Evolutionary conservation across 23 tunicate species (phyloP).

Genomic region (Clavelina lepadiformis): DNA sequence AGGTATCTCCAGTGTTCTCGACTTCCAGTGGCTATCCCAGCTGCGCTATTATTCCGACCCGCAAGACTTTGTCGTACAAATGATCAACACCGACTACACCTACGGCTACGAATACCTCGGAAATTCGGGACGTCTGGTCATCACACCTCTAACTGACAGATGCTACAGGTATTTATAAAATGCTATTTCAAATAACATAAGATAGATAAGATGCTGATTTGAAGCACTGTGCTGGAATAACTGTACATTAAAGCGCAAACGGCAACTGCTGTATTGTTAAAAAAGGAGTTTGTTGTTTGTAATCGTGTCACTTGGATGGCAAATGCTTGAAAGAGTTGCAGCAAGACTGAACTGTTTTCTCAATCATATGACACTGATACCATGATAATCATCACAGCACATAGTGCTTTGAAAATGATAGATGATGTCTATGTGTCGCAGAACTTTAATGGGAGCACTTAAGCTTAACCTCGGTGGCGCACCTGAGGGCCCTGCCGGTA

Average conservation of each 20-base stretch:
- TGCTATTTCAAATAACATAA: neutral
- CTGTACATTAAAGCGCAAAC: too few relatives aligned
- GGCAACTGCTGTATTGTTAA: too few relatives aligned
- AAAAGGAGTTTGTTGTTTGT: too few relatives aligned
- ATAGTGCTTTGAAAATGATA: too few relatives aligned
- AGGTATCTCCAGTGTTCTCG: slow-evolving; percentile 48
- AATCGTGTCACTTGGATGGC: too few relatives aligned
- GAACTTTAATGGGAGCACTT: slow-evolving; percentile 95
- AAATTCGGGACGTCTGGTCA: slow-evolving; percentile 91
- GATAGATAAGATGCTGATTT: neutral
- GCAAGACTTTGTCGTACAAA: slow-evolving; percentile 65
- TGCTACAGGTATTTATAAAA: slow-evolving; percentile 93
- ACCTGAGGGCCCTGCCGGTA: slow-evolving; percentile 98
- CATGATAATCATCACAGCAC: too few relatives aligned
- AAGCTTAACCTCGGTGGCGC: slow-evolving; percentile 97
- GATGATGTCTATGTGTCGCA: too few relatives aligned
- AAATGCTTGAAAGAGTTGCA: too few relatives aligned
- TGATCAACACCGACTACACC: slow-evolving; percentile 93
- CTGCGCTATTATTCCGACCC: slow-evolving; percentile 75
- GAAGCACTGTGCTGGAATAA: too few relatives aligned
- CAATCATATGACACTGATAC: too few relatives aligned
- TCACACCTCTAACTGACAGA: slow-evolving; percentile 92
- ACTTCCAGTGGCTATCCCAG: slow-evolving; percentile 90
- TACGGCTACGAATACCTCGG: slow-evolving; percentile 99
- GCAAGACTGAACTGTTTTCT: too few relatives aligned